Evolutionary conservation across 53 echinoderm and acorn worm genomes (phyloP).

Genomic region (Patiria pectinifera): DNA sequence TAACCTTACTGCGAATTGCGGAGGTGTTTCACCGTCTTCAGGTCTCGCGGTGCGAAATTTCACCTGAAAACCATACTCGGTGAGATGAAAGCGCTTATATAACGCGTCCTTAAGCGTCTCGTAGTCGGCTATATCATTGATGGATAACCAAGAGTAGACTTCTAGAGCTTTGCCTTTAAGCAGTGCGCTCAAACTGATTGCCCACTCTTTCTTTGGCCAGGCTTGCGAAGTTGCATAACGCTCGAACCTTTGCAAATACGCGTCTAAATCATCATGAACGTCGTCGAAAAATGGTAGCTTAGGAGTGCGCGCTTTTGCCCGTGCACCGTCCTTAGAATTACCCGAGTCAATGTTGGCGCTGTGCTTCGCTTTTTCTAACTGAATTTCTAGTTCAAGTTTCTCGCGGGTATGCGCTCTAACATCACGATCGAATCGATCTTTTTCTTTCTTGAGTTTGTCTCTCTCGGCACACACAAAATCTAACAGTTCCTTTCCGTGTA

Average conservation of each 20-base stretch:
- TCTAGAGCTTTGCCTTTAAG: conserved; percentile 34
- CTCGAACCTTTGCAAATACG: conserved; percentile 39
- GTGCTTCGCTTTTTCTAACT: not conserved
- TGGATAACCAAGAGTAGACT: not conserved
- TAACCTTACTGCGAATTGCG: conserved; percentile 27
- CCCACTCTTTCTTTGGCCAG: conserved; percentile 35
- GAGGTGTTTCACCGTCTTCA: not conserved
- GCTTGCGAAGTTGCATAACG: conserved; percentile 15
- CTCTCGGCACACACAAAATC: conserved; percentile 36
- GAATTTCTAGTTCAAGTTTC: conserved; percentile 1
- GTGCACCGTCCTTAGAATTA: not conserved
- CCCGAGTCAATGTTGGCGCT: not conserved
- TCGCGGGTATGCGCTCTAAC: not conserved
- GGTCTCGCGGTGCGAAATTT: conserved; percentile 46
- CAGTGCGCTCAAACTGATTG: conserved; percentile 15
- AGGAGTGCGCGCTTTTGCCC: not conserved
- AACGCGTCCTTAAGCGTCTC: conserved; percentile 25
- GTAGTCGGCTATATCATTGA: conserved; percentile 9
- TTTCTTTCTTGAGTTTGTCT: conserved; percentile 18
- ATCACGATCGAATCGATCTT: not conserved
- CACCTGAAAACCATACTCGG: conserved; percentile 28
- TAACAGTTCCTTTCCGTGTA: conserved; percentile 15
- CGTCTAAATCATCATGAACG: conserved; percentile 39
- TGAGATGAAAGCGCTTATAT: conserved; percentile 40
- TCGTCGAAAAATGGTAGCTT: conserved; percentile 42